Percentiles rank a stretch among this genome's conserved stretches.
phyloP scores from a whole-genome alignment of 2,113 vertebrate species.

The Myiozetetes cayanensis region DNA sequence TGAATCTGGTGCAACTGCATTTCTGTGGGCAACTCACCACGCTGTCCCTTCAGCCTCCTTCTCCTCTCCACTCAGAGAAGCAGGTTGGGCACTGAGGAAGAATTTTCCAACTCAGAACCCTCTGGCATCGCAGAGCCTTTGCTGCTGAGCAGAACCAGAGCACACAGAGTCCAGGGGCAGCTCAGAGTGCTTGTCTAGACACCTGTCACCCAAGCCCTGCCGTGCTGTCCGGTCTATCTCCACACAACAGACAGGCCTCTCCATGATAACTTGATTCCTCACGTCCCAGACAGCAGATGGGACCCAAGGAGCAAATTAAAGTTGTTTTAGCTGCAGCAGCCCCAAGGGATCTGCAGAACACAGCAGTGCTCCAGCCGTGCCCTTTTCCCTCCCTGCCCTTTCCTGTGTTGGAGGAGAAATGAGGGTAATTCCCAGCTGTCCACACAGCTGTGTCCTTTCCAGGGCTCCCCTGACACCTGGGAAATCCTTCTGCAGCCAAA shows the following conservation, averaged over 20 bases:
- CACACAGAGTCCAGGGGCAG: neutral
- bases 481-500: neutral
- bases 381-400: neutral
- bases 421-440: neutral
- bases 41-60: neutral
- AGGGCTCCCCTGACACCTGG: neutral
- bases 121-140: neutral
- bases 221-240: neutral
- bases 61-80: neutral
- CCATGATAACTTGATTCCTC: neutral
- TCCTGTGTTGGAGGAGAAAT: neutral
- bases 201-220: neutral
- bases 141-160: neutral
- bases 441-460: neutral
- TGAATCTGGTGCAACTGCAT: neutral
- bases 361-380: neutral
- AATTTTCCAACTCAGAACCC: neutral
- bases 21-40: neutral
- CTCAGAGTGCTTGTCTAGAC: neutral
- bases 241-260: neutral
- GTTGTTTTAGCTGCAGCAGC: neutral
- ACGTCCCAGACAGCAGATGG: neutral
- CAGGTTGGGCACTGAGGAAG: neutral
- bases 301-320: neutral
- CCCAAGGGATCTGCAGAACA: neutral